Percentiles rank a stretch among this genome's conserved stretches.
Conservation (phyloP, 2,888 invertebrate species). For the Aporophyla nigra region DNA sequence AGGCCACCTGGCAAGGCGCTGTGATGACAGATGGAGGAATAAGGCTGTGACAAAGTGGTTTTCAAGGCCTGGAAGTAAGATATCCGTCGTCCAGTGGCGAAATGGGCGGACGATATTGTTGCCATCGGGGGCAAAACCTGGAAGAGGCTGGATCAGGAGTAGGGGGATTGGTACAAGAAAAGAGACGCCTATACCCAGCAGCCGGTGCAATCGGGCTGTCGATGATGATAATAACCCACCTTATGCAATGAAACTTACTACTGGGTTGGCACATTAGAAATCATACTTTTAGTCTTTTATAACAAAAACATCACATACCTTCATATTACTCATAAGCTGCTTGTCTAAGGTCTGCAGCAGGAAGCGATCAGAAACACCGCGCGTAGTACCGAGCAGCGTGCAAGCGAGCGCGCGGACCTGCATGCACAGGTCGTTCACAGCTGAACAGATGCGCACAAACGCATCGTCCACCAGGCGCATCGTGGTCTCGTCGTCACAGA, state of each 20-base stretch:
- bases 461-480: constrained; percentile 98
- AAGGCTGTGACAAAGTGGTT: too few relatives aligned
- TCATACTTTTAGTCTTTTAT: neutral
- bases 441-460: constrained; percentile 98
- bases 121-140: too few relatives aligned
- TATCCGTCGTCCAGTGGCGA: too few relatives aligned
- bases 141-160: too few relatives aligned
- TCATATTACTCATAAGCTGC: constrained; percentile 98
- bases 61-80: too few relatives aligned
- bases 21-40: too few relatives aligned
- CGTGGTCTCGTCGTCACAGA: constrained; percentile 95
- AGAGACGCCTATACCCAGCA: too few relatives aligned
- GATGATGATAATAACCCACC: neutral
- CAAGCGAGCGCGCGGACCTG: constrained; percentile 96
- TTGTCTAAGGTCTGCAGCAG: constrained; percentile 99
- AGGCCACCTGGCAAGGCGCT: too few relatives aligned
- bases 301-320: constrained; percentile 81
- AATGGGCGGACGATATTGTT: too few relatives aligned
- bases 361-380: constrained; percentile 96
- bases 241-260: neutral
- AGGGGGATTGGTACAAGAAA: too few relatives aligned
- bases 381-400: constrained; percentile 96
- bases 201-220: too few relatives aligned
- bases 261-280: neutral
- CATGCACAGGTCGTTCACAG: constrained; percentile 97